Conservation (phyloP, 1,140 invertebrate genomes). For the Callitettix versicolor region DNA sequence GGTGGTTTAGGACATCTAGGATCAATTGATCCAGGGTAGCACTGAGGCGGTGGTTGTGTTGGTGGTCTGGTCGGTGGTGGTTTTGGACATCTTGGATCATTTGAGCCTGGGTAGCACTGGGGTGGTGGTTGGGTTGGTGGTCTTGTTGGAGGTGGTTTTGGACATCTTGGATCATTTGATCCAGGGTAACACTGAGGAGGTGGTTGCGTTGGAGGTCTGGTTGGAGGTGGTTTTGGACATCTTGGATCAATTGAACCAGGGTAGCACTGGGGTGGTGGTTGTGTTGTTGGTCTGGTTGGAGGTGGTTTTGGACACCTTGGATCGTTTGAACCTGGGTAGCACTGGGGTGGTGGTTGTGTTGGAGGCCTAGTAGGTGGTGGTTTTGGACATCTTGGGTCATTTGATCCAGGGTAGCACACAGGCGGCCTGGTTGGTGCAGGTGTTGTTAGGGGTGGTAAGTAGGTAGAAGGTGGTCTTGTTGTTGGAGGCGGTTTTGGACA, state of each 20-base stretch:
- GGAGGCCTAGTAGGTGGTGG: constrained; percentile 22
- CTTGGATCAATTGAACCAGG: constrained; percentile 30
- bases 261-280: constrained; percentile 24
- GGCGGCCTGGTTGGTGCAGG: constrained; percentile 20
- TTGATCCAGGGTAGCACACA: constrained; percentile 29
- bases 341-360: constrained; percentile 24
- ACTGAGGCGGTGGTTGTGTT: constrained; percentile 14
- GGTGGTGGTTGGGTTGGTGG: constrained; percentile 27
- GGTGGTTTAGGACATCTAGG: constrained; percentile 25
- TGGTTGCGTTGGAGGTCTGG: constrained; percentile 23
- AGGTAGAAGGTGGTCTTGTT: constrained; percentile 20
- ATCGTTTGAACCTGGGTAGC: constrained; percentile 30
- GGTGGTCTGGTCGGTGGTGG: constrained; percentile 25
- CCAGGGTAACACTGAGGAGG: constrained; percentile 31
- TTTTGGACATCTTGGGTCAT: constrained; percentile 32
- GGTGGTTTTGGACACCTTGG: constrained; percentile 28
- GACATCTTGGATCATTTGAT: constrained; percentile 30
- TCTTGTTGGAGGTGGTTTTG: constrained; percentile 27
- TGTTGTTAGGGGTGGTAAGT: constrained; percentile 20
- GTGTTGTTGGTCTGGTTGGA: constrained; percentile 15
- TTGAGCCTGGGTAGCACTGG: constrained; percentile 27
- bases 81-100: constrained; percentile 32
- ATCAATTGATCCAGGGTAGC: constrained; percentile 24
- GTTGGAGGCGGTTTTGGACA: constrained; percentile 26
- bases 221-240: constrained; percentile 28